Evolutionary conservation across 2,113 vertebrate genomes (phyloP).

Genomic region (Penelope pileata): DNA sequence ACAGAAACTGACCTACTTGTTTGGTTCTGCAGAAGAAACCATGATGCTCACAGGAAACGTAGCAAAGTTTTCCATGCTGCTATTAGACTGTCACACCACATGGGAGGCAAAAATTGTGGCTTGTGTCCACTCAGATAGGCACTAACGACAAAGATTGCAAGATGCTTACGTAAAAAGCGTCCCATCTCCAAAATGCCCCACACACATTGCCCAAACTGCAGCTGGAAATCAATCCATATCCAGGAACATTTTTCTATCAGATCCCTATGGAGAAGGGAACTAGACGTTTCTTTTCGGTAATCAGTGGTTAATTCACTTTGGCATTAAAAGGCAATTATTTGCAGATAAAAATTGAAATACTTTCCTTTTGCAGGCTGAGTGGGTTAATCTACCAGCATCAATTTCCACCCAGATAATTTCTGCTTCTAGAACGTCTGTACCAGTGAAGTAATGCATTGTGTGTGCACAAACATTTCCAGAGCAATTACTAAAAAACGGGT

Average conservation of each 20-base stretch:
- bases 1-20: fast-evolving
- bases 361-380: neutral
- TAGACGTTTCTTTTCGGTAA: neutral
- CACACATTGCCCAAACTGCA: neutral
- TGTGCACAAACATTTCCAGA: neutral
- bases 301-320: neutral
- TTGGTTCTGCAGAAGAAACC: neutral
- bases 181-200: neutral
- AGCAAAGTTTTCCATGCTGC: neutral
- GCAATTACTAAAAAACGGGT: neutral
- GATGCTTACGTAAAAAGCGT: neutral
- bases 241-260: neutral
- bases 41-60: neutral
- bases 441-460: neutral
- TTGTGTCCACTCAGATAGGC: neutral
- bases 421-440: neutral
- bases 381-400: neutral
- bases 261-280: neutral
- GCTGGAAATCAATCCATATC: neutral
- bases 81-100: neutral
- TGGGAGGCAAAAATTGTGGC: neutral
- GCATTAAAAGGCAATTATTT: neutral
- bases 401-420: neutral
- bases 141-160: neutral
- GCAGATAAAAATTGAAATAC: neutral